Evolutionary conservation across 2,888 invertebrate genomes (phyloP).

Genomic region (Agrilus biguttatus): DNA sequence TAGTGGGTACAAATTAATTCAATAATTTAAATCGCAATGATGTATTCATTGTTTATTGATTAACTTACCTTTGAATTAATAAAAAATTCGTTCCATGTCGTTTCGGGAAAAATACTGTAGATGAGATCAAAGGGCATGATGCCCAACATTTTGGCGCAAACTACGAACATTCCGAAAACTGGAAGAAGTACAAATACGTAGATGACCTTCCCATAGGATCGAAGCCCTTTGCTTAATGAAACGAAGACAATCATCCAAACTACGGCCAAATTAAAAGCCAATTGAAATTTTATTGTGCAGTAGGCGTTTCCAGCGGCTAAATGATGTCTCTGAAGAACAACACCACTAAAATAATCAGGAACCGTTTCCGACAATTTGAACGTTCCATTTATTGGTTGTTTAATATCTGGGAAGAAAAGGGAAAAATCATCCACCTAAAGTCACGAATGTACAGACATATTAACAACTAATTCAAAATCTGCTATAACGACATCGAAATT

Average conservation of each 20-base stretch:
- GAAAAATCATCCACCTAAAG: too few species aligned
- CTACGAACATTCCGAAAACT: conserved; percentile 55
- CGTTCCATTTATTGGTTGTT: conserved; percentile 23
- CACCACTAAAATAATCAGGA: conserved; percentile 72
- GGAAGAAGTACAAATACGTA: conserved; percentile 68
- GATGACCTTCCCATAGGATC: conserved; percentile 72
- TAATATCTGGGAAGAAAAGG: conserved; percentile 14
- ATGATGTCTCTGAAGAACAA: conserved; percentile 56
- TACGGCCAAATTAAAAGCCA: conserved; percentile 78
- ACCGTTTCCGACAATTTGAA: conserved; percentile 58
- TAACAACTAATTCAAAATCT: too few species aligned
- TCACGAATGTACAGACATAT: too few species aligned
- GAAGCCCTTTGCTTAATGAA: conserved; percentile 72
- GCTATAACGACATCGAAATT: too few species aligned
- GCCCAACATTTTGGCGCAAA: conserved; percentile 62
- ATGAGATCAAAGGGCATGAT: conserved; percentile 51
- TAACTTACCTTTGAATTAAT: conserved; percentile 57
- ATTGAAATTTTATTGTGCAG: conserved; percentile 67
- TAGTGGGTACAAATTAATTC: too few species aligned
- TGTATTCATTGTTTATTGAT: too few species aligned
- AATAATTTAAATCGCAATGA: too few species aligned
- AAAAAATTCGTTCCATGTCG: conserved; percentile 75
- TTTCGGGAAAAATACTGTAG: conserved; percentile 61
- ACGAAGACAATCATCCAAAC: conserved; percentile 85
- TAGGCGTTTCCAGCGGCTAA: conserved; percentile 29